Conservation (phyloP, 2,113 vertebrate genomes). For the Etheostoma spectabile region DNA sequence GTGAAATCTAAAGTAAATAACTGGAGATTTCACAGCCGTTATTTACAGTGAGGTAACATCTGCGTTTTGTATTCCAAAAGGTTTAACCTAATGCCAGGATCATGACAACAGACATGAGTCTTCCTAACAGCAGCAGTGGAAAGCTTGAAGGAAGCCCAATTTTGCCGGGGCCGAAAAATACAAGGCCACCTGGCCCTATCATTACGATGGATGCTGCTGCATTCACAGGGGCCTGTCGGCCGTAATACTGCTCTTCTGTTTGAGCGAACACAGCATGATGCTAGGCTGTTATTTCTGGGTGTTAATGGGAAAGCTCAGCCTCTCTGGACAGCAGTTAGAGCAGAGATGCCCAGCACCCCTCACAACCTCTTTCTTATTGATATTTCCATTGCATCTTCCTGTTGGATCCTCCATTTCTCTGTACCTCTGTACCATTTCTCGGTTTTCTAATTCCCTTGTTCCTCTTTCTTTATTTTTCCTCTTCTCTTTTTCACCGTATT, state of each 20-base stretch:
- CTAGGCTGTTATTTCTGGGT: conserved; percentile 1
- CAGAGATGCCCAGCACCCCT: not conserved
- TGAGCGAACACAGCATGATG: not conserved
- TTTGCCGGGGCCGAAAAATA: not conserved
- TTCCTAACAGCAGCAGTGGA: not conserved
- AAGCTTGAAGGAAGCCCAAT: not conserved
- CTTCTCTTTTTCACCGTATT: not conserved
- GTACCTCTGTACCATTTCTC: not conserved
- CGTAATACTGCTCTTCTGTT: not conserved
- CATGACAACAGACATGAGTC: not conserved
- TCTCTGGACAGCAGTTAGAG: conserved; percentile 9
- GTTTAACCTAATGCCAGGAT: not conserved
- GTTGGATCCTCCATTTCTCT: not conserved
- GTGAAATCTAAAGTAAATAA: too few relatives aligned
- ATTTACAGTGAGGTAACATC: too few relatives aligned
- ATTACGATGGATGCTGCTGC: not conserved
- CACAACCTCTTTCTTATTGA: not conserved
- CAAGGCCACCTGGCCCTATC: not conserved
- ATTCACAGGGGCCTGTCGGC: conserved; percentile 11
- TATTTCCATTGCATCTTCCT: not conserved
- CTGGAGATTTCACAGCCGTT: too few relatives aligned
- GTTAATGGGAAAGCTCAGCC: conserved; percentile 19
- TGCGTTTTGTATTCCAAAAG: not conserved
- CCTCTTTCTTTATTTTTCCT: not conserved
- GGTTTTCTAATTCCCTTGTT: not conserved